phyloP scores from a whole-genome alignment of 2,797 vertebrate genomes.

The Knipowitschia caucasica region DNA sequence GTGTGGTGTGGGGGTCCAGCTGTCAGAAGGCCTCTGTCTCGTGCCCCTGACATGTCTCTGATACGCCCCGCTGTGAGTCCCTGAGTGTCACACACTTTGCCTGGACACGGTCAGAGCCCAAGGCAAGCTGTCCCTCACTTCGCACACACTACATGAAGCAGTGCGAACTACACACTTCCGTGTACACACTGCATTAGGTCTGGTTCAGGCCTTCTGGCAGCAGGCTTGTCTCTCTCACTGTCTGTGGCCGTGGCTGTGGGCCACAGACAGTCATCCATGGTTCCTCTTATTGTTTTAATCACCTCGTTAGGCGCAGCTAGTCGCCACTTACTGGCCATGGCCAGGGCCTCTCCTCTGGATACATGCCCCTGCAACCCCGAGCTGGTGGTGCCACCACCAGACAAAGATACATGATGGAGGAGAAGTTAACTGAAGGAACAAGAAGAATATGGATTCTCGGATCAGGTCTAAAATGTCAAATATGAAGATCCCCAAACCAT shows the following conservation, averaged over 20 bases:
- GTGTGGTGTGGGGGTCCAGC: constrained; percentile 59
- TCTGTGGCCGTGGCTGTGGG: constrained; percentile 66
- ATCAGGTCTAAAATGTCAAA: neutral
- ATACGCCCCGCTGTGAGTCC: constrained; percentile 65
- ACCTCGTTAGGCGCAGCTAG: constrained; percentile 77
- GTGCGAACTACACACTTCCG: neutral
- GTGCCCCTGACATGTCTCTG: constrained; percentile 68
- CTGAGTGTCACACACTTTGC: constrained; percentile 63
- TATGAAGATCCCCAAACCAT: neutral
- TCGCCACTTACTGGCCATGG: constrained; percentile 69
- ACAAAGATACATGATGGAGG: constrained; percentile 36
- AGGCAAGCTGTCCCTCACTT: constrained; percentile 64
- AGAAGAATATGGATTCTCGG: too few relatives aligned
- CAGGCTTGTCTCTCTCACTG: constrained; percentile 25
- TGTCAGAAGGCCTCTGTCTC: constrained; percentile 73
- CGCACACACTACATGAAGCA: constrained; percentile 33
- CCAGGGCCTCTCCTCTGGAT: constrained; percentile 68
- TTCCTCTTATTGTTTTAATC: constrained; percentile 78
- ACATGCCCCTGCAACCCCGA: constrained; percentile 57
- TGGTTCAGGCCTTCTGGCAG: constrained; percentile 60
- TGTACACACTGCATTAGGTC: constrained; percentile 24
- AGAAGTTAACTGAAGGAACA: constrained; percentile 7
- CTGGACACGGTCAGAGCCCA: constrained; percentile 49
- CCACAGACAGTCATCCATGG: constrained; percentile 84
- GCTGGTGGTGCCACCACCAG: constrained; percentile 76